phyloP scores from a whole-genome alignment of 2,888 invertebrate species.

The Mesorhabditis belari region DNA sequence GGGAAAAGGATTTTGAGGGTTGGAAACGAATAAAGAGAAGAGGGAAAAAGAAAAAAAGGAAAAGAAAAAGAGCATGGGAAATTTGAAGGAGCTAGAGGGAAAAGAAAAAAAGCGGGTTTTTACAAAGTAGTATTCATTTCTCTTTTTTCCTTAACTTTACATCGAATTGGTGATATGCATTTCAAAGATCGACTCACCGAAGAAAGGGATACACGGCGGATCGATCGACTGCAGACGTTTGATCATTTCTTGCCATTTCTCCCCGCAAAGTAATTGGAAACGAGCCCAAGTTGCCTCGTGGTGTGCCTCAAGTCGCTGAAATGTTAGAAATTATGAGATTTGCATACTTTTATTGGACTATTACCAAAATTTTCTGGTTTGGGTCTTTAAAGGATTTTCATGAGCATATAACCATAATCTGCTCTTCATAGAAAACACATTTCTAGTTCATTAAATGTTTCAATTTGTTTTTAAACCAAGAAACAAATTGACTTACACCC shows the following conservation, averaged over 20 bases:
- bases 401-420: background rate
- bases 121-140: no score
- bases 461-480: no score
- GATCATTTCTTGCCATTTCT: constrained; percentile 73
- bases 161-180: no score
- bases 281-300: constrained; percentile 77
- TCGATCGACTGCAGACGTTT: constrained; percentile 90
- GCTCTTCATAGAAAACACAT: no score
- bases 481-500: constrained; percentile 18
- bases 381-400: background rate
- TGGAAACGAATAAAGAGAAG: no score
- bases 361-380: background rate
- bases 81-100: no score
- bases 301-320: constrained; percentile 56
- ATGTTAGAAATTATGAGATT: constrained; percentile 3
- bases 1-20: no score
- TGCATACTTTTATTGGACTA: constrained; percentile 17
- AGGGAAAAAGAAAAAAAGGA: no score
- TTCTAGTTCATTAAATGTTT: no score
- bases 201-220: constrained; percentile 95
- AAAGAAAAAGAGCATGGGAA: no score
- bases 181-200: constrained; percentile 32
- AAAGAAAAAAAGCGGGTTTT: no score
- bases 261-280: constrained; percentile 61
- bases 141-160: no score